A percentile compares a stretch with the other conserved stretches of the same genome.
These are phyloP conservation scores for Dolichopus griseipennis DNA, from an alignment of 2,888 invertebrate species.

Conservation along the genomic window DNA sequence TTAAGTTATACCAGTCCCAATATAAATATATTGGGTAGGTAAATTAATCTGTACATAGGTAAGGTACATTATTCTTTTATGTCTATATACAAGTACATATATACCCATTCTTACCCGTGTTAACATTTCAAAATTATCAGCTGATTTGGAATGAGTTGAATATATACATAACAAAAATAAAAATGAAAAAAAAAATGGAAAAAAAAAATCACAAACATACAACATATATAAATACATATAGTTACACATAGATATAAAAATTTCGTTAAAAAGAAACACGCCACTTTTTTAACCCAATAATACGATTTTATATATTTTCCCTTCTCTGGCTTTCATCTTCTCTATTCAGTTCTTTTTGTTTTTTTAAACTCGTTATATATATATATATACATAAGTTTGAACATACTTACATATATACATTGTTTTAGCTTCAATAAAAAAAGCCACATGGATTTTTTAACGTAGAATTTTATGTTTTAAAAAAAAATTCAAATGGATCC, in stretches of 20 bases:
- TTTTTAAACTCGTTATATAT: no score
- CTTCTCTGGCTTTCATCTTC: background rate
- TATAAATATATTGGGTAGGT: no score
- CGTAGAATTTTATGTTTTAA: background rate
- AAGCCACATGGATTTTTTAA: background rate
- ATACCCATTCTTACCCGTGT: background rate
- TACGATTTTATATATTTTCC: background rate
- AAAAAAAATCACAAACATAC: background rate
- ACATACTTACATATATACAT: background rate
- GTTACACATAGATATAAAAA: no score
- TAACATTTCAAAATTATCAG: background rate
- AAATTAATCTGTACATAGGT: no score
- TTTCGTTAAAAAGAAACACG: conserved; percentile 1
- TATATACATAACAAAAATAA: background rate
- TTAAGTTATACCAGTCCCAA: no score
- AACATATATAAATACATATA: no score
- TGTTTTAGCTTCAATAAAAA: background rate
- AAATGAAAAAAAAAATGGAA: background rate
- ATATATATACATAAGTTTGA: no score
- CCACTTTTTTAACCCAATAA: conserved; percentile 1
- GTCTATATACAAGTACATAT: background rate
- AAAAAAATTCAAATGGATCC: background rate
- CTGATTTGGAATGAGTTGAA: background rate
- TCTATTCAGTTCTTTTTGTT: no score
- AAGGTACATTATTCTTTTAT: no score